A percentile compares a stretch with the other conserved stretches of the same genome.
Evolutionary conservation across 2,797 vertebrate species (phyloP).

Genomic region (Xenopus petersii): DNA sequence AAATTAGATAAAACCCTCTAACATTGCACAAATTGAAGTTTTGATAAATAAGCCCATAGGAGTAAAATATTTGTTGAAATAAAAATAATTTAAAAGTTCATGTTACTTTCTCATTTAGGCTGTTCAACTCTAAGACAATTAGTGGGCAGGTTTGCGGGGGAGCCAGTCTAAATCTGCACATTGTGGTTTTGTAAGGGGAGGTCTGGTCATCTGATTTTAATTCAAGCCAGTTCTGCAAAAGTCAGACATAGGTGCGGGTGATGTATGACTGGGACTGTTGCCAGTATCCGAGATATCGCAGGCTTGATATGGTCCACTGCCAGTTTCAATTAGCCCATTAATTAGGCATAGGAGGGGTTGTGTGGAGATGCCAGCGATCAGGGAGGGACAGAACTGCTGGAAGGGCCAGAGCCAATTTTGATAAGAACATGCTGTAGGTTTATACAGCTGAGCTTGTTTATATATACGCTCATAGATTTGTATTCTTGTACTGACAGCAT

Average conservation of each 20-base stretch:
- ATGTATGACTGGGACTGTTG: slow-evolving; percentile 27
- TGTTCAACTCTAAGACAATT: background rate
- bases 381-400: slow-evolving; percentile 33
- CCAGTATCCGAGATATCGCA: slow-evolving; percentile 43
- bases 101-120: background rate
- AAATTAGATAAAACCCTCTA: too few relatives aligned
- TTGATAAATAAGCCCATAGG: too few relatives aligned
- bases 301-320: slow-evolving; percentile 35
- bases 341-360: slow-evolving; percentile 31
- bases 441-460: slow-evolving; percentile 20
- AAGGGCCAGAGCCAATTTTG: slow-evolving; percentile 16
- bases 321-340: slow-evolving; percentile 44
- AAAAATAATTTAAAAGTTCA: background rate
- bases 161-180: background rate
- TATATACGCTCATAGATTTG: background rate
- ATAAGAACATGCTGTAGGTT: slow-evolving; percentile 35
- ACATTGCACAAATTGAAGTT: too few relatives aligned
- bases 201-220: slow-evolving; percentile 7
- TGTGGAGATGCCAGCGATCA: slow-evolving; percentile 30
- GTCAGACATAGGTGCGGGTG: slow-evolving; percentile 6
- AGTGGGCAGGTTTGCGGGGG: background rate
- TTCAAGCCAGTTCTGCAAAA: slow-evolving; percentile 14
- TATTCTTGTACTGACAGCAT: too few relatives aligned
- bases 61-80: too few relatives aligned
- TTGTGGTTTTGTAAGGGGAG: background rate